Evolutionary conservation across 1,140 invertebrate genomes (phyloP), one percentile per base, ranked within the genome.

Genomic region (Rhynchophorus ferrugineus): DNA sequence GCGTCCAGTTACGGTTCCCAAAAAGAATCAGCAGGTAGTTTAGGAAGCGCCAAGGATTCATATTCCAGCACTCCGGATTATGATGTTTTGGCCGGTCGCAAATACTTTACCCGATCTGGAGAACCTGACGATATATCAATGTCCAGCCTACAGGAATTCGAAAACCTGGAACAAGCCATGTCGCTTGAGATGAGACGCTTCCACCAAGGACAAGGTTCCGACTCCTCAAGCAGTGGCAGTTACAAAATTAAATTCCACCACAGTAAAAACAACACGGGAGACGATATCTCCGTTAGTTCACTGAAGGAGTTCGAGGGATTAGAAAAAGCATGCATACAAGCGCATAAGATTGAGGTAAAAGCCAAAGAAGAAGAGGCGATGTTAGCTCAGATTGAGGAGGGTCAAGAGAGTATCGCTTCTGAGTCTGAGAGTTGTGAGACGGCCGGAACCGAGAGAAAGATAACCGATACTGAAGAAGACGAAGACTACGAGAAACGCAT

Each of bases 251-350:
- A 83, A 58, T 74, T 77, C 50, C 72, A 77, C 39, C 67, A 79
- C 22, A 78, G 80, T 58, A 78, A 79, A 61, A 83, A 79, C 60
- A 77, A 75, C 3, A 88, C 89, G 63, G 89, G 87, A 16, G 92
- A 95, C 71, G 88, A 94, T 69, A 76, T 92, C 13, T 95, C 91
- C 1, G 69, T 93, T n/a, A 89, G 87, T 3, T 96, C 92, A 14
- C 71, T 95, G 2, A 91, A 92, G 66, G 94, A 98, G 70, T 96
- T 96, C 70, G 93, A 96, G 78, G 83, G 86, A 1, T 69, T 96
- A 0, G 94, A 98, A 70, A 83, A 80, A 51, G 90, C 91, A 17
- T 90, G 92, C 64, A 78, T 84, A 29, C 85, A 91, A 66, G 85
- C 83, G 1, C 83, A 89, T 55, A 76, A 84, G 46, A 85, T 89